Evolutionary conservation across 2,113 vertebrate species (phyloP).

Genomic region (Crotalus horridus): DNA sequence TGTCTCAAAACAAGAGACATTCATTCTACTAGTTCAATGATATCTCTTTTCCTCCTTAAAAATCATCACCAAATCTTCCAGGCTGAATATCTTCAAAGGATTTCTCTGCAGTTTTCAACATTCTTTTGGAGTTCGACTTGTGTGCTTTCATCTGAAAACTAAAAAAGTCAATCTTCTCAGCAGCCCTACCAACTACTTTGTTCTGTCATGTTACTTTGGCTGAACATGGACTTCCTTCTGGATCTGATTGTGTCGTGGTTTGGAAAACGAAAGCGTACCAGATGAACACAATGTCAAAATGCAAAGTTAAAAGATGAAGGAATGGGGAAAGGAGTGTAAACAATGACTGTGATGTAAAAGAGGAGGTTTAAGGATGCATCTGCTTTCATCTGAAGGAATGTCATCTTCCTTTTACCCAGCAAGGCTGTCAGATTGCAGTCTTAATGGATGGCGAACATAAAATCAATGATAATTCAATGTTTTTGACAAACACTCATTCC

Average conservation of each 20-base stretch:
- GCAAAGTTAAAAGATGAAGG: slow-evolving; percentile 17
- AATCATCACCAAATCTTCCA: slow-evolving; percentile 4
- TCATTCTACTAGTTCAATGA: not conserved
- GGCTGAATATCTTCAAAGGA: not conserved
- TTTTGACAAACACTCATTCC: not conserved
- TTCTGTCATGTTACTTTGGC: slow-evolving; percentile 12
- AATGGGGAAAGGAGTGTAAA: not conserved
- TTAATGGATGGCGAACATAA: not conserved
- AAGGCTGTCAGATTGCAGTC: not conserved
- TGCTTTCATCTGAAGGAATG: not conserved
- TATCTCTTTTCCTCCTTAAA: not conserved
- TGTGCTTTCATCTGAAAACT: not conserved
- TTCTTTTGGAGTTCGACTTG: not conserved
- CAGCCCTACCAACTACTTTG: slow-evolving; percentile 1
- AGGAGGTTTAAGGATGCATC: not conserved
- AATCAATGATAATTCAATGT: not conserved
- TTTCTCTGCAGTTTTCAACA: not conserved
- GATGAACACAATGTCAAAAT: not conserved
- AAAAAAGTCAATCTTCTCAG: not conserved
- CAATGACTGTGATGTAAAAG: not conserved
- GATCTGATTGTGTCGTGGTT: not conserved
- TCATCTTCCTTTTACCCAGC: not conserved
- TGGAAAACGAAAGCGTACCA: not conserved
- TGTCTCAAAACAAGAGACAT: not conserved
- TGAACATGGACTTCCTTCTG: not conserved